Percentiles rank a stretch among this genome's conserved stretches.
These are phyloP conservation scores for Hylia prasina DNA, from an alignment of 2,113 vertebrate species.

Conservation along the genomic window DNA sequence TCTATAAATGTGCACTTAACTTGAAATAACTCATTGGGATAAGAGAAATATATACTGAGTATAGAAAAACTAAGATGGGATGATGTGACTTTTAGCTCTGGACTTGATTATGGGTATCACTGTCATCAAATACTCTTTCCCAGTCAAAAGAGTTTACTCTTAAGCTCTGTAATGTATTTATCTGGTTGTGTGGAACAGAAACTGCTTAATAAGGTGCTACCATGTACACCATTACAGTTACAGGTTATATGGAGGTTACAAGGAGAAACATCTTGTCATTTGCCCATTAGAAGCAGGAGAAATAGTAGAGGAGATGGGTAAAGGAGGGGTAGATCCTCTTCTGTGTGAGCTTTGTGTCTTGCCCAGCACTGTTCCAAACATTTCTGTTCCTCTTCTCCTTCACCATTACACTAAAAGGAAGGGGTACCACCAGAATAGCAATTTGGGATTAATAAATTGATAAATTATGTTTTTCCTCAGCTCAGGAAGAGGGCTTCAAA, in stretches of 20 bases:
- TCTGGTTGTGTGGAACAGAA: not conserved
- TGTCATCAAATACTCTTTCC: not conserved
- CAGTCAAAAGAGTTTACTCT: not conserved
- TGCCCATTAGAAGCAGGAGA: not conserved
- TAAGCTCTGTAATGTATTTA: not conserved
- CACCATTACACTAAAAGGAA: not conserved
- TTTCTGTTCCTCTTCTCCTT: not conserved
- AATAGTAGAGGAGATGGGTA: not conserved
- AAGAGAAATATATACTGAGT: not conserved
- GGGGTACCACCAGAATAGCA: not conserved
- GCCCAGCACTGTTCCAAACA: not conserved
- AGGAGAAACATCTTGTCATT: not conserved
- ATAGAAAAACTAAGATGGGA: not conserved
- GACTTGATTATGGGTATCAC: not conserved
- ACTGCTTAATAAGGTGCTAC: not conserved
- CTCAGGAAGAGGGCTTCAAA: not conserved
- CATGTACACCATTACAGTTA: not conserved
- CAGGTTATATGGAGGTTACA: not conserved
- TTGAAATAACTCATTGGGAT: not conserved
- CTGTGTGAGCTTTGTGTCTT: not conserved
- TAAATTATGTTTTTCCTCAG: not conserved
- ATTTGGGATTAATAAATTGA: not conserved
- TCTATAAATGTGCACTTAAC: not conserved
- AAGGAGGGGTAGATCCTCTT: not conserved
- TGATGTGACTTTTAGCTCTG: not conserved